phyloP scores from a whole-genome alignment of 2,113 vertebrate genomes.

The Antigone vipio region DNA sequence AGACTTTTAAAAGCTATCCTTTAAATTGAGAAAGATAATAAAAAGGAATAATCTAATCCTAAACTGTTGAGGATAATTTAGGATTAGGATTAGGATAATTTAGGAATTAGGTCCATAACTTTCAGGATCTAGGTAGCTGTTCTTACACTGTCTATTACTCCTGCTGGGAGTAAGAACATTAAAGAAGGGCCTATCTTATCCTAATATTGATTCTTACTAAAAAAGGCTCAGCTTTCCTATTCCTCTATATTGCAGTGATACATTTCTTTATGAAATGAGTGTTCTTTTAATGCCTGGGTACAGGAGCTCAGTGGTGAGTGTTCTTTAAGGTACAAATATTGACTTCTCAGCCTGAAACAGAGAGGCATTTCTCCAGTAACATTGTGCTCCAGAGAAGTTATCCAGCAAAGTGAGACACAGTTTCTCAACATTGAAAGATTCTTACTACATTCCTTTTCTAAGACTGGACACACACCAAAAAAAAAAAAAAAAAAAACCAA shows the following conservation, averaged over 20 bases:
- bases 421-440: neutral
- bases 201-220: neutral
- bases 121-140: neutral
- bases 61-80: neutral
- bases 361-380: neutral
- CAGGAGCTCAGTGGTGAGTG: neutral
- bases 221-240: neutral
- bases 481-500: too few species aligned
- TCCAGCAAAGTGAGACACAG: neutral
- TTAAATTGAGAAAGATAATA: neutral
- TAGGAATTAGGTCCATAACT: neutral
- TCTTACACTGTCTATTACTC: neutral
- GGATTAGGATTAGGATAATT: neutral
- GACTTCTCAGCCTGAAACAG: neutral
- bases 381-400: neutral
- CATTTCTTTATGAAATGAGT: neutral
- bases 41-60: neutral
- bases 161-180: neutral
- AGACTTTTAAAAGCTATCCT: neutral
- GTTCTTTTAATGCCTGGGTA: neutral
- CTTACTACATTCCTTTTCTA: neutral
- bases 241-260: neutral
- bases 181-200: neutral
- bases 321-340: neutral
- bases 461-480: neutral